A percentile compares a stretch with the other conserved stretches of the same genome.
Evolutionary conservation across 2,888 invertebrate genomes (phyloP).

Genomic region (Stegophylla sp.): DNA sequence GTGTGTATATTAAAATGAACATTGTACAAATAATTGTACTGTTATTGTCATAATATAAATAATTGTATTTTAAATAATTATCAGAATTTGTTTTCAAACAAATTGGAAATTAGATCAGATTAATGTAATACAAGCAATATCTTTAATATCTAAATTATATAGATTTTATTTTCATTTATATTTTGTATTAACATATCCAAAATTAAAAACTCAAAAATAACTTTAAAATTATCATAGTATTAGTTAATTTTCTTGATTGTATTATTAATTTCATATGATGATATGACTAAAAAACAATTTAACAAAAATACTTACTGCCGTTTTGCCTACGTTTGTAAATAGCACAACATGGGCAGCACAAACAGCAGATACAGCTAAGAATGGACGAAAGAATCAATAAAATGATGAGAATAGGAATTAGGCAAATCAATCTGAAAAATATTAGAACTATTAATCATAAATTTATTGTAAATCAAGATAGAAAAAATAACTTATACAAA

Average conservation of each 20-base stretch:
- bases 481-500: conserved; percentile 1
- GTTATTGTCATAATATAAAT: too few relatives aligned
- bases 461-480: not conserved
- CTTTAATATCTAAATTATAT: too few relatives aligned
- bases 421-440: conserved; percentile 45
- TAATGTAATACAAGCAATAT: too few relatives aligned
- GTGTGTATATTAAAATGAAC: too few relatives aligned
- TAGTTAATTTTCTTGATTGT: not conserved
- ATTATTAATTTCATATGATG: not conserved
- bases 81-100: too few relatives aligned
- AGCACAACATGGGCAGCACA: conserved; percentile 69
- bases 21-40: too few relatives aligned
- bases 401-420: conserved; percentile 60
- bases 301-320: conserved; percentile 60
- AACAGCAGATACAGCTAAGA: conserved; percentile 75
- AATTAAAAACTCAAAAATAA: too few relatives aligned
- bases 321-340: conserved; percentile 64
- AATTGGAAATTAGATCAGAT: too few relatives aligned
- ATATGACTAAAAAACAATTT: not conserved
- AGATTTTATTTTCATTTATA: too few relatives aligned
- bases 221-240: not conserved
- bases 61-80: too few relatives aligned
- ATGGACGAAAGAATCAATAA: conserved; percentile 67
- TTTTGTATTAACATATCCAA: too few relatives aligned
- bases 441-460: not conserved